Percentiles rank a stretch among this genome's conserved stretches.
These are phyloP conservation scores for Lottia scabra DNA, from an alignment of 2,888 invertebrate genomes.

Conservation along the genomic window DNA sequence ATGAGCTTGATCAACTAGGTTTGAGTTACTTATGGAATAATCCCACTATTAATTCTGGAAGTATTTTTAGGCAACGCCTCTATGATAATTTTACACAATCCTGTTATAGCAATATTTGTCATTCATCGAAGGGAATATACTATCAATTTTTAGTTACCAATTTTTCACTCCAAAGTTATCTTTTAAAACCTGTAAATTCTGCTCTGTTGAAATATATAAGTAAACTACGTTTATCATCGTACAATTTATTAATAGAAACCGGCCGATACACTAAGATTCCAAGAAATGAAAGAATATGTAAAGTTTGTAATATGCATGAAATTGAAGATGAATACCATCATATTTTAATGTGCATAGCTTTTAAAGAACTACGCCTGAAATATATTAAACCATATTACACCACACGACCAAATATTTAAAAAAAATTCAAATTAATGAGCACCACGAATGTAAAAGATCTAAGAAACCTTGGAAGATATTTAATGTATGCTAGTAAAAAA, in stretches of 20 bases:
- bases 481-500: not conserved
- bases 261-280: not conserved
- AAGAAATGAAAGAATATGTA: not conserved
- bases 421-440: not conserved
- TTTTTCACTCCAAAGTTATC: not conserved
- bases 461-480: not conserved
- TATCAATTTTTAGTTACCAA: not conserved
- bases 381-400: not conserved
- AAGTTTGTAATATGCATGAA: not conserved
- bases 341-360: not conserved
- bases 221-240: not conserved
- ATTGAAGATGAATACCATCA: not conserved
- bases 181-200: not conserved
- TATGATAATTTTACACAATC: not conserved
- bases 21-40: not conserved
- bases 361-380: not conserved
- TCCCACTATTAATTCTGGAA: not conserved
- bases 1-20: not conserved
- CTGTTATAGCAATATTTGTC: not conserved
- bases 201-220: not conserved
- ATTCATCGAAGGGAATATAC: not conserved
- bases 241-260: slow-evolving; percentile 2
- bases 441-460: not conserved
- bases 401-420: not conserved
- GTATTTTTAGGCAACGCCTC: not conserved